phyloP scores from a whole-genome alignment of 2,113 vertebrate genomes.

The Periophthalmus modestus region DNA sequence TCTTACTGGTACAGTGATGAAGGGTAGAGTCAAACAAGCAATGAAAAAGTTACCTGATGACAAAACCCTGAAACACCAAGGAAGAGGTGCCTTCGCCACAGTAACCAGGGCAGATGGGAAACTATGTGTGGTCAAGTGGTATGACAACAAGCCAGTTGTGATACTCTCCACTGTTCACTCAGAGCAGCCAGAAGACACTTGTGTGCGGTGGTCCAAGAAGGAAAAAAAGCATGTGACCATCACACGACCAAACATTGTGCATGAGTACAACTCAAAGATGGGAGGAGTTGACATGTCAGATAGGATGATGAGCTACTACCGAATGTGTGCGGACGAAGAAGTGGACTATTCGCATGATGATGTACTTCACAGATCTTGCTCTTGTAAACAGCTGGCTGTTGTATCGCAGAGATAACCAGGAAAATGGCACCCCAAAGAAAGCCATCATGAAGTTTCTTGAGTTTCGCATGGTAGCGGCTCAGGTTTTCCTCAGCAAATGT shows the following conservation, averaged over 20 bases:
- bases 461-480: too few relatives aligned
- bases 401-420: too few relatives aligned
- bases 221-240: not conserved
- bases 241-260: not conserved
- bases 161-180: not conserved
- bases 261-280: slow-evolving; percentile 2
- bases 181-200: not conserved
- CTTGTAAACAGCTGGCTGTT: too few relatives aligned
- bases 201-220: not conserved
- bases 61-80: not conserved
- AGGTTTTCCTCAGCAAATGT: too few relatives aligned
- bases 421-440: too few relatives aligned
- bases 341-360: not conserved
- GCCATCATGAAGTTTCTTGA: too few relatives aligned
- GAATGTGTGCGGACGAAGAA: slow-evolving; percentile 4
- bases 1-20: not conserved
- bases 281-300: slow-evolving; percentile 11
- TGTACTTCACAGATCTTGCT: not conserved
- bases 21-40: not conserved
- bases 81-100: not conserved
- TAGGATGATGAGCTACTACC: slow-evolving; percentile 13
- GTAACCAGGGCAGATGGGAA: not conserved
- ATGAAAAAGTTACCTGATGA: not conserved
- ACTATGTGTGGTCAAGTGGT: not conserved
- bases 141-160: not conserved